Evolutionary conservation across 2,888 invertebrate species (phyloP).

Genomic region (Leptopilina syphax): DNA sequence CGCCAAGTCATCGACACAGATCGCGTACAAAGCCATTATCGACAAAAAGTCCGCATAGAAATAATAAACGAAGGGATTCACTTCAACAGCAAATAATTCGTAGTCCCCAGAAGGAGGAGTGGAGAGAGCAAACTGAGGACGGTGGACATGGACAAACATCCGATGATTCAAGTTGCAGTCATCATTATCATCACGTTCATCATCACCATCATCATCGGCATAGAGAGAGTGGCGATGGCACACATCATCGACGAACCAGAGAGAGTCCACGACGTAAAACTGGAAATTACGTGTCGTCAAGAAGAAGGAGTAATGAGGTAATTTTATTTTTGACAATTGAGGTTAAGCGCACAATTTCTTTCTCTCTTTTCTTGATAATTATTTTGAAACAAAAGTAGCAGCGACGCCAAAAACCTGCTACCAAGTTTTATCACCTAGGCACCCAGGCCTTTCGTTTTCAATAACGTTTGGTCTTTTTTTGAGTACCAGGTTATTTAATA

Average conservation of each 20-base stretch:
- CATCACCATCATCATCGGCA: slow-evolving; percentile 68
- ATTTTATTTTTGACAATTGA: slow-evolving; percentile 4
- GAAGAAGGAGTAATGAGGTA: slow-evolving; percentile 76
- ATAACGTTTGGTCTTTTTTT: background rate
- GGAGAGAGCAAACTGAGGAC: slow-evolving; percentile 79
- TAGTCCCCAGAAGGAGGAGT: slow-evolving; percentile 78
- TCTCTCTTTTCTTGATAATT: background rate
- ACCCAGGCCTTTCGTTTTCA: background rate
- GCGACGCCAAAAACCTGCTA: too few species aligned
- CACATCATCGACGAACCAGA: slow-evolving; percentile 57
- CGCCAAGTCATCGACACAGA: slow-evolving; percentile 68
- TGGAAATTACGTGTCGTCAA: slow-evolving; percentile 78
- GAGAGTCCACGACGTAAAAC: slow-evolving; percentile 84
- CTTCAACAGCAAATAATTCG: slow-evolving; percentile 74
- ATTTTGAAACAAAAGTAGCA: too few species aligned
- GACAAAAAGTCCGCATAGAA: slow-evolving; percentile 53
- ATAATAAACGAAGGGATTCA: slow-evolving; percentile 52
- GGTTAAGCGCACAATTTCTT: background rate
- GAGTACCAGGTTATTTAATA: too few species aligned
- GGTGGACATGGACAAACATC: slow-evolving; percentile 80
- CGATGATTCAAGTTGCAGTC: slow-evolving; percentile 80
- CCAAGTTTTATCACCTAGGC: too few species aligned
- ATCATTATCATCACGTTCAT: slow-evolving; percentile 72
- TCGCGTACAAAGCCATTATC: slow-evolving; percentile 55
- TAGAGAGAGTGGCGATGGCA: slow-evolving; percentile 61